Conservation (phyloP, 2,797 vertebrate genomes). For the Meda fulgida region DNA sequence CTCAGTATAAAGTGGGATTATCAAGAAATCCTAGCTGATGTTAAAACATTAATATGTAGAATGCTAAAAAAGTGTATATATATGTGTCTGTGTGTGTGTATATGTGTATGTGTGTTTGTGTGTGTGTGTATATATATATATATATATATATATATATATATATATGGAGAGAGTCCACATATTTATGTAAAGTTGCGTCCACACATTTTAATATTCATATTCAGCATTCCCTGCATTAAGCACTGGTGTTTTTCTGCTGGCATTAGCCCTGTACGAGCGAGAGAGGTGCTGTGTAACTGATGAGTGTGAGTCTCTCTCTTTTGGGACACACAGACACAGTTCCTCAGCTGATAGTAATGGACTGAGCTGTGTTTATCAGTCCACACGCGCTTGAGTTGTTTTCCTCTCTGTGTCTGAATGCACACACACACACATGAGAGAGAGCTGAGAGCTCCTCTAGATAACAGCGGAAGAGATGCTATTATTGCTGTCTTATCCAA, state of each 20-base stretch:
- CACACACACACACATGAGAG: background rate
- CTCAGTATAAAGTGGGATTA: too few relatives aligned
- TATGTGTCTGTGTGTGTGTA: too few relatives aligned
- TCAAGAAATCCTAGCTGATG: too few relatives aligned
- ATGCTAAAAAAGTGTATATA: too few relatives aligned
- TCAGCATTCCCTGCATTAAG: background rate
- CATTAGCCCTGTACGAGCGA: background rate
- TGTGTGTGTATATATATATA: too few relatives aligned
- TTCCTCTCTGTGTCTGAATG: background rate
- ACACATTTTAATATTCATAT: too few relatives aligned
- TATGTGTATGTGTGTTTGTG: too few relatives aligned
- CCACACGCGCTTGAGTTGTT: background rate
- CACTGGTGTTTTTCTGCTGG: background rate
- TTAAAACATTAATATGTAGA: too few relatives aligned
- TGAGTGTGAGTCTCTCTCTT: slow-evolving; percentile 1
- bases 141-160: too few relatives aligned
- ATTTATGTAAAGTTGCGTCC: background rate
- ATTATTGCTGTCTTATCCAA: background rate
- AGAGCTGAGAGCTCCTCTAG: background rate
- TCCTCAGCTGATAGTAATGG: background rate
- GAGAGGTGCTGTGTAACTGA: background rate
- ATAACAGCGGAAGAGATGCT: background rate
- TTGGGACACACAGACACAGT: background rate
- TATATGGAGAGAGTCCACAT: background rate
- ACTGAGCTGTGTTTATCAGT: slow-evolving; percentile 7